Evolutionary conservation across 2,797 vertebrate species (phyloP).

Genomic region (Sternotherus odoratus): DNA sequence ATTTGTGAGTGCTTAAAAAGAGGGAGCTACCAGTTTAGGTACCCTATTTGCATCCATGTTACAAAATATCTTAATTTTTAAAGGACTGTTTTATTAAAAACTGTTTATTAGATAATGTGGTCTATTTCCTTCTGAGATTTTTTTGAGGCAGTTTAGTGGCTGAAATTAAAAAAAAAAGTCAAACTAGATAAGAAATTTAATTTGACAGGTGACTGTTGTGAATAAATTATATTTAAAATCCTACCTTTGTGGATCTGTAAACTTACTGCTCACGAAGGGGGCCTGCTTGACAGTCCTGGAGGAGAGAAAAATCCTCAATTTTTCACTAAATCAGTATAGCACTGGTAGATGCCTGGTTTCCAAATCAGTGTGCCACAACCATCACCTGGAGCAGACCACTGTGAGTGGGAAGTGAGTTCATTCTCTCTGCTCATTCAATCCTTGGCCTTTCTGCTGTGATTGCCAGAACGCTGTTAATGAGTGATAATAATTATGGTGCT

Average conservation of each 20-base stretch:
- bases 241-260: background rate
- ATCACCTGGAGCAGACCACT: background rate
- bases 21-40: background rate
- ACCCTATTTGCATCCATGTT: background rate
- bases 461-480: background rate
- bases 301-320: background rate
- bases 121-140: background rate
- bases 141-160: background rate
- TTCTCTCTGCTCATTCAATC: background rate
- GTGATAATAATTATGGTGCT: accelerated
- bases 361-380: background rate
- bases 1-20: background rate
- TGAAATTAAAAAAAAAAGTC: background rate
- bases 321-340: background rate
- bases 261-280: background rate
- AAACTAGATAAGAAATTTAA: background rate
- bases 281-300: background rate
- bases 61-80: background rate
- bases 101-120: background rate
- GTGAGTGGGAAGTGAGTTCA: background rate
- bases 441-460: background rate
- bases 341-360: background rate
- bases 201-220: background rate
- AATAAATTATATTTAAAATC: background rate
- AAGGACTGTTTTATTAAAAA: background rate